Percentiles rank a stretch among this genome's conserved stretches.
Conservation (phyloP, 2,113 vertebrate species). For the Mastomys natalensis region DNA sequence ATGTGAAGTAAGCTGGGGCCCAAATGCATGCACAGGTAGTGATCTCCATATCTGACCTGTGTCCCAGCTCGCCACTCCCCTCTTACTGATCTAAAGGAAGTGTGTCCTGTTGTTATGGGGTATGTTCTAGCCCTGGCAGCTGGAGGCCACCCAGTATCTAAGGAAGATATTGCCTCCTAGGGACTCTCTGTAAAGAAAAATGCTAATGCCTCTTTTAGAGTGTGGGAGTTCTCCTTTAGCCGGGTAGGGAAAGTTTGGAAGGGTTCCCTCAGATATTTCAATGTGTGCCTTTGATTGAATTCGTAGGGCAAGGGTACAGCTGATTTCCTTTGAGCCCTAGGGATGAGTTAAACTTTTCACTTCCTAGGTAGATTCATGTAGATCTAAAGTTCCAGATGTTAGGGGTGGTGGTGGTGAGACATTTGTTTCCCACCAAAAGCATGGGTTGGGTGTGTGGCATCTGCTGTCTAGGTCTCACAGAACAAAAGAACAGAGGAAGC, state of each 20-base stretch:
- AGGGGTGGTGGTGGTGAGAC: not conserved
- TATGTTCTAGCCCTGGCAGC: not conserved
- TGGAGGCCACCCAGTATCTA: not conserved
- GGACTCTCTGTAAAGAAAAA: not conserved
- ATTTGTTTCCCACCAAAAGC: not conserved
- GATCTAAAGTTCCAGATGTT: not conserved
- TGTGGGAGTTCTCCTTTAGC: not conserved
- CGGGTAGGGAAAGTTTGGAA: fast-evolving
- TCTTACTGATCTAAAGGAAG: not conserved
- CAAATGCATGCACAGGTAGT: not conserved
- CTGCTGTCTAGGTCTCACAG: fast-evolving
- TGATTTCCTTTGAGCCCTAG: not conserved
- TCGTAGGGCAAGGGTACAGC: no score
- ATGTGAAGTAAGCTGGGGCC: not conserved
- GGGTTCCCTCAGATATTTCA: not conserved
- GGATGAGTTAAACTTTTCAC: not conserved
- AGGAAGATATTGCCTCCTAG: not conserved
- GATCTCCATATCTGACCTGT: not conserved
- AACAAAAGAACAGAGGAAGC: not conserved
- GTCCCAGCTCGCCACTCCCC: not conserved
- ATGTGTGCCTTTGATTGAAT: not conserved
- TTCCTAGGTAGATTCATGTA: not conserved
- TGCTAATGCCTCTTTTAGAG: not conserved
- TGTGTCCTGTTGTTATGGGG: fast-evolving
- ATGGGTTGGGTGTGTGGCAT: not conserved